These are phyloP conservation scores for Troides oblongomaculatus DNA, from an alignment of 2,888 invertebrate species.

Conservation along the genomic window DNA sequence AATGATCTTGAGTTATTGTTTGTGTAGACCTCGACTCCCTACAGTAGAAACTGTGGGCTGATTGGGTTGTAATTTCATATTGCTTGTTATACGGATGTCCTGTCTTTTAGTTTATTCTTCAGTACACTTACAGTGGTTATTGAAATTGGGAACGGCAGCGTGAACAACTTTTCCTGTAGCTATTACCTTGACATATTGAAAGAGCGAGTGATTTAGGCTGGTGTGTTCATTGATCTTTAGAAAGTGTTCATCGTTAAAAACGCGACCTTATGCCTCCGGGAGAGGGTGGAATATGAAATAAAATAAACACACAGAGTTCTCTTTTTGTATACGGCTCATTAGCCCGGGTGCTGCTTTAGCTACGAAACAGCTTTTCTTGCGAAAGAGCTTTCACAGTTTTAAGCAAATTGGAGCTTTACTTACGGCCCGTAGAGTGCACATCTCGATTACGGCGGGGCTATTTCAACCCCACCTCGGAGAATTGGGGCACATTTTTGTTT, in stretches of 20 bases:
- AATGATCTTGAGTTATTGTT: too few species aligned
- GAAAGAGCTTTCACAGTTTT: conserved; percentile 44
- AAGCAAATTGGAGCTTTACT: conserved; percentile 14
- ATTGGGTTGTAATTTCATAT: too few species aligned
- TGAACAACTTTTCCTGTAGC: conserved; percentile 9
- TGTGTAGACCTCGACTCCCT: too few species aligned
- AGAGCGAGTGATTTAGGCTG: conserved; percentile 24
- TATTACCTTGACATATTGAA: conserved; percentile 23
- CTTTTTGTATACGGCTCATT: conserved; percentile 58
- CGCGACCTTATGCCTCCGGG: conserved; percentile 37
- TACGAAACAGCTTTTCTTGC: conserved; percentile 49
- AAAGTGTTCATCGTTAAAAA: conserved; percentile 31
- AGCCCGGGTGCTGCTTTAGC: conserved; percentile 43
- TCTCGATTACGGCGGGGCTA: conserved; percentile 29
- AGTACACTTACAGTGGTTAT: background rate
- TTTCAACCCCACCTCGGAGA: conserved; percentile 37
- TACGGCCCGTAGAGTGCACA: conserved; percentile 30
- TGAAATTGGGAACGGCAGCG: conserved; percentile 6
- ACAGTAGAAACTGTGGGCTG: too few species aligned
- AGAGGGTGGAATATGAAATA: conserved; percentile 38
- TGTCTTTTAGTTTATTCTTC: background rate
- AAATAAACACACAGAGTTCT: conserved; percentile 43
- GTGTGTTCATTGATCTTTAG: conserved; percentile 32
- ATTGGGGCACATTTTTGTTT: conserved; percentile 54
- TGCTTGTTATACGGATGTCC: too few species aligned